Evolutionary conservation across 1,140 invertebrate genomes (phyloP).

Genomic region (Apis laboriosa): DNA sequence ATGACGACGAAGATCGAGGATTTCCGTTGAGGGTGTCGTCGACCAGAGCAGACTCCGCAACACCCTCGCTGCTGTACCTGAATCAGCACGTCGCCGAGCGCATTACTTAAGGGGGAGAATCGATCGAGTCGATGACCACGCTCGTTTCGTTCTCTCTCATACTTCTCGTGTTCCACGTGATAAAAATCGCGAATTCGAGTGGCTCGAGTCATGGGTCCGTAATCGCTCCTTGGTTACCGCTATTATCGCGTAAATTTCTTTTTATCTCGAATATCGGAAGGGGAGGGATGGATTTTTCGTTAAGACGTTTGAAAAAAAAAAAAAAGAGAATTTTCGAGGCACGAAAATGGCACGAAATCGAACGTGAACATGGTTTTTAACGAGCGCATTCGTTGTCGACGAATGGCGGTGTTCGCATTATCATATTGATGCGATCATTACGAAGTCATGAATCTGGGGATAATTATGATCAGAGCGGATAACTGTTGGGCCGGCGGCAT

Average conservation of each 20-base stretch:
- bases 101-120: conserved; percentile 47
- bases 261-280: no score
- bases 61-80: conserved; percentile 77
- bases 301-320: no score
- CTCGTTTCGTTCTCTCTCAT: not conserved
- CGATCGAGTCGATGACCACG: conserved; percentile 24
- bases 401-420: not conserved
- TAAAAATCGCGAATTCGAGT: no score
- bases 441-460: conserved; percentile 22
- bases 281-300: not conserved
- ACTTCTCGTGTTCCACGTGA: not conserved
- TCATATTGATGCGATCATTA: conserved; percentile 9
- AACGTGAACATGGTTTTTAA: not conserved
- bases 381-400: not conserved
- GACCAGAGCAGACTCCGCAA: conserved; percentile 74
- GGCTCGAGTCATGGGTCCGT: no score
- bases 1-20: conserved; percentile 68
- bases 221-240: no score
- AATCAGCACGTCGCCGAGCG: conserved; percentile 62
- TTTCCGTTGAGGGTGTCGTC: conserved; percentile 78
- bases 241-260: no score
- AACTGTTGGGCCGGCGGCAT: not conserved
- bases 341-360: not conserved
- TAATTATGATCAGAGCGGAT: conserved; percentile 23
- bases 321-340: no score